Evolutionary conservation across 2,888 invertebrate species (phyloP), one percentile per base, ranked within the genome.

Genomic region (Invenusta paracnida): DNA sequence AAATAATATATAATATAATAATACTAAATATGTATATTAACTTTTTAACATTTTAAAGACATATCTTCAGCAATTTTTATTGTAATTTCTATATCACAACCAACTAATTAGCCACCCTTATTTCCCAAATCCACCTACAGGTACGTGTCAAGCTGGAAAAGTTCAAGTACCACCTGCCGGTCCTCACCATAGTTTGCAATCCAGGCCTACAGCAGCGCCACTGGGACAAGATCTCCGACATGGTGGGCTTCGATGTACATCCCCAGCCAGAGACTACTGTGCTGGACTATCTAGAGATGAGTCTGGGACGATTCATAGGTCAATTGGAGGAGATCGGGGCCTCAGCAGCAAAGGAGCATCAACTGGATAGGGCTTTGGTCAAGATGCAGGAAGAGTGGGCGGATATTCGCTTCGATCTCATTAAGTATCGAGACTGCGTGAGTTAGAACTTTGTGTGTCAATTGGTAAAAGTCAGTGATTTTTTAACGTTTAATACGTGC

Each of bases 331-430:
- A 96, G 91, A 95, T 98, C 88, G 95, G 96, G 84, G 94, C 94
- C 83, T 93, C 95, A 5, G 98, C 98, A 0, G 94, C 95, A 85
- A 97, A 97, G 92, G 98, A 98, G 91, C 95, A 95, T 90, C 93
- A 95, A 5, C 92, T 98, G 17, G 96, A 96, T 91, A 94, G 93
- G 89, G 95, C 94, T 83, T 92, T 98, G 87, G 93, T 93, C 79
- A 95, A 95, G 91, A 97, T 98, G 96, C 93, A 93, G 89, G 92
- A 90, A 11, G 95, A 94, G 88, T 95, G 94, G 95, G 93, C 93
- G 88, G 92, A 92, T 88, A 93, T 93, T 89, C 91, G 89, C 27
- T 93, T 95, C 92, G 94, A 95, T 87, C 90, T 95, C 25, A 89
- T 93, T 0, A 92, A 94, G 0, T 95, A 95, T 89, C 94, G 95